Conservation (phyloP, 2,113 vertebrate species). For the Nothobranchius furzeri region DNA sequence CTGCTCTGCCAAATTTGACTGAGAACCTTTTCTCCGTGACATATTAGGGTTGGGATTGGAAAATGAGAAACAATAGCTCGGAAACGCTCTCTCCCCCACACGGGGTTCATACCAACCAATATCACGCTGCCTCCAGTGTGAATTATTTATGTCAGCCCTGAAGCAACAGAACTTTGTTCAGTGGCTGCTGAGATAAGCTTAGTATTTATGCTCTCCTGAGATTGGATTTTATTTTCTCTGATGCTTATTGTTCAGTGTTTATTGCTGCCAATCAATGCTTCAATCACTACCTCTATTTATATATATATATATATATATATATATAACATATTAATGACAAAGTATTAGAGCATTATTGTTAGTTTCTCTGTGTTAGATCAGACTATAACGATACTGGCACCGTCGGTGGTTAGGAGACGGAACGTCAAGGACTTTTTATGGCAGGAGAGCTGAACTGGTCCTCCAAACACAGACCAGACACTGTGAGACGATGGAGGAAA, state of each 20-base stretch:
- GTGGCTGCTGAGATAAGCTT: conserved; percentile 56
- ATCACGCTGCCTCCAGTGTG: conserved; percentile 26
- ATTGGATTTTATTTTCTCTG: conserved; percentile 40
- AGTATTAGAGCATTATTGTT: conserved; percentile 63
- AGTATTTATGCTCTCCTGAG: conserved; percentile 59
- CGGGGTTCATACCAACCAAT: conserved; percentile 20
- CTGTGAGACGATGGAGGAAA: conserved; percentile 49
- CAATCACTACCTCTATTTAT: conserved; percentile 75
- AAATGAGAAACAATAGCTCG: conserved; percentile 38
- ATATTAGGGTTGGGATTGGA: conserved; percentile 11
- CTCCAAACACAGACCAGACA: conserved; percentile 55
- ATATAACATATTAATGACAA: conserved; percentile 61
- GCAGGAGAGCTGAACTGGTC: conserved; percentile 38
- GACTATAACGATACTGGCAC: conserved; percentile 32
- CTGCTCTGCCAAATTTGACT: conserved; percentile 34
- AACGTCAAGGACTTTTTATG: conserved; percentile 29
- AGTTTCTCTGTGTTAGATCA: conserved; percentile 50
- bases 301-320: conserved; percentile 11
- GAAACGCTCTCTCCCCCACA: conserved; percentile 7
- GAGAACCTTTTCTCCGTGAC: conserved; percentile 29
- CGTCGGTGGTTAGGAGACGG: conserved; percentile 27
- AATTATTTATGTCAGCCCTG: conserved; percentile 45
- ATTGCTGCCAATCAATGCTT: conserved; percentile 65
- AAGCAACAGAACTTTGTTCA: conserved; percentile 40
- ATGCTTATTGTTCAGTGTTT: conserved; percentile 56